Conservation (phyloP, 2,888 invertebrate genomes). For the Temnothorax ravouxi region DNA sequence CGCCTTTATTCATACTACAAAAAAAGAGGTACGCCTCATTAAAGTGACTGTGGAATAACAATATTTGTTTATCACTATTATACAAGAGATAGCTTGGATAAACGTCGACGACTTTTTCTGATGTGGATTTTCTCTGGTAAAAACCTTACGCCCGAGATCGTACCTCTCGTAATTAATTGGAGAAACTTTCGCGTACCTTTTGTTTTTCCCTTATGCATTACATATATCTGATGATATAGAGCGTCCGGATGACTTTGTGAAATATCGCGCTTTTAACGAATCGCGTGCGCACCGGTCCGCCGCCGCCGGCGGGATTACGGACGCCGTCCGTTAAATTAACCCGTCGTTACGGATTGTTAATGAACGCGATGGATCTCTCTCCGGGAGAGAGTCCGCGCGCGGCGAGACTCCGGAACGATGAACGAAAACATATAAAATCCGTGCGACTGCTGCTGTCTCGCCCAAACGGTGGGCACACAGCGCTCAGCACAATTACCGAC, state of each 20-base stretch:
- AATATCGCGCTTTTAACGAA: conserved; percentile 53
- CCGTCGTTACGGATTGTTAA: conserved; percentile 53
- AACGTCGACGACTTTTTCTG: conserved; percentile 7
- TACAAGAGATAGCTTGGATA: not conserved
- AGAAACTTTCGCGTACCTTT: conserved; percentile 10
- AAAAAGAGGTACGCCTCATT: not conserved
- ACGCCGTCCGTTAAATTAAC: conserved; percentile 48
- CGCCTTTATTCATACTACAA: not conserved
- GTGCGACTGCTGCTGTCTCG: conserved; percentile 37
- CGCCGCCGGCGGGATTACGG: conserved; percentile 42
- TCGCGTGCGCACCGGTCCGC: conserved; percentile 26
- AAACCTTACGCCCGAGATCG: not conserved
- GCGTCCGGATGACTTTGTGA: conserved; percentile 37
- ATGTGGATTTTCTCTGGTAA: not conserved
- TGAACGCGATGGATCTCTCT: conserved; percentile 56
- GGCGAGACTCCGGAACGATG: conserved; percentile 47
- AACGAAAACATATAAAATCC: conserved; percentile 62
- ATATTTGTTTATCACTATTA: conserved; percentile 33
- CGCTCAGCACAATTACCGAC: conserved; percentile 48
- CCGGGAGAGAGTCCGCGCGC: not conserved
- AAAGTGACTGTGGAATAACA: conserved; percentile 31
- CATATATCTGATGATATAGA: conserved; percentile 25
- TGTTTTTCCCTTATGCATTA: conserved; percentile 2
- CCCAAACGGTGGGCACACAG: conserved; percentile 10
- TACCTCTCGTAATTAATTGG: conserved; percentile 22